Percentiles rank a stretch among this genome's conserved stretches.
Evolutionary conservation across 2,797 vertebrate genomes (phyloP).

Genomic region (Peromyscus aztecus): DNA sequence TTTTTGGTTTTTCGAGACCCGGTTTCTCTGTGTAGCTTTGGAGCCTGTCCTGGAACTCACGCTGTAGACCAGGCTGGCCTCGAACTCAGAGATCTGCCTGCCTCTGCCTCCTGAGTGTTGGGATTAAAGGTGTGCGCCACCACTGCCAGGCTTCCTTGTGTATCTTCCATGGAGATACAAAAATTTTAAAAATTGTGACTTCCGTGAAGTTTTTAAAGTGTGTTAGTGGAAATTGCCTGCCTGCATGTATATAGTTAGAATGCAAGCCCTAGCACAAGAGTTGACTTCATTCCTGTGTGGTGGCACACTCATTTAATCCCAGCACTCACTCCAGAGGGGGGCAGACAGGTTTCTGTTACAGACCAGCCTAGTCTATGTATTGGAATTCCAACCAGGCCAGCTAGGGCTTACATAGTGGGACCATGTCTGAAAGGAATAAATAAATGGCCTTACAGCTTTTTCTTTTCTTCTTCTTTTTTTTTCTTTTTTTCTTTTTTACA

Average conservation of each 20-base stretch:
- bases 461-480: not conserved
- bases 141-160: not conserved
- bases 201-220: conserved; percentile 30
- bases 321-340: not conserved
- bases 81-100: too few relatives aligned
- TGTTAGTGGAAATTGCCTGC: not conserved
- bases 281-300: not conserved
- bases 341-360: not conserved
- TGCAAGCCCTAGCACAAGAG: not conserved
- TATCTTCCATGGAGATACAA: not conserved
- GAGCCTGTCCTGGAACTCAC: too few relatives aligned
- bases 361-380: too few relatives aligned
- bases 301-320: not conserved
- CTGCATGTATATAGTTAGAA: not conserved
- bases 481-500: not conserved
- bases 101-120: too few relatives aligned
- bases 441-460: not conserved
- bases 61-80: too few relatives aligned
- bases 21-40: too few relatives aligned
- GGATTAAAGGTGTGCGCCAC: too few relatives aligned
- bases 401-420: not conserved
- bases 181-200: not conserved
- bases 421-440: not conserved
- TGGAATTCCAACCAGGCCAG: not conserved
- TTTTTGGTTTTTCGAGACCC: too few relatives aligned